Percentiles rank a stretch among this genome's conserved stretches.
These are phyloP conservation scores for Agrochola lota DNA, from an alignment of 2,888 invertebrate genomes.

Conservation along the genomic window DNA sequence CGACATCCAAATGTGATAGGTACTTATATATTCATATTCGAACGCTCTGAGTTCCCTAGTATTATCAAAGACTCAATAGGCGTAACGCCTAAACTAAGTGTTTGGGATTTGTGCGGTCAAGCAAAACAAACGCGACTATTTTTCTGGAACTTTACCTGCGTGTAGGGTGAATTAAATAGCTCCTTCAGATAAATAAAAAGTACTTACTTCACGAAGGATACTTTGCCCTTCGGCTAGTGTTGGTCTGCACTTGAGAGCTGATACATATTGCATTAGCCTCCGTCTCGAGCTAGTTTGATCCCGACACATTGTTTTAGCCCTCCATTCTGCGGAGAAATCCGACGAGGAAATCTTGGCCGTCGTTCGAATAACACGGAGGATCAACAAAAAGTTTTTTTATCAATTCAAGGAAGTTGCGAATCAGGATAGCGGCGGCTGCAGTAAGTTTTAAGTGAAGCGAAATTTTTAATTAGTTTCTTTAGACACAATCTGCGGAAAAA, in stretches of 20 bases:
- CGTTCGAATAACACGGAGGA: slow-evolving; percentile 66
- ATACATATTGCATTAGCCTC: slow-evolving; percentile 84
- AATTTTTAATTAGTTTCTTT: slow-evolving; percentile 66
- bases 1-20: slow-evolving; percentile 23
- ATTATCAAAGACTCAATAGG: slow-evolving; percentile 8
- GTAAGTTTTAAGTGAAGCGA: slow-evolving; percentile 62
- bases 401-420: slow-evolving; percentile 65
- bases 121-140: slow-evolving; percentile 50
- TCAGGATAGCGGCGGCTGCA: slow-evolving; percentile 44
- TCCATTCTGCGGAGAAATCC: slow-evolving; percentile 64
- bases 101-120: slow-evolving; percentile 30
- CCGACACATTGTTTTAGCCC: slow-evolving; percentile 76
- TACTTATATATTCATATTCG: slow-evolving; percentile 19
- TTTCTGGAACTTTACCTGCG: slow-evolving; percentile 46
- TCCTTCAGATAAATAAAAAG: slow-evolving; percentile 66
- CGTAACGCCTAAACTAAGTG: not conserved
- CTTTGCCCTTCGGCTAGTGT: slow-evolving; percentile 61
- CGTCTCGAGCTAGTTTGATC: slow-evolving; percentile 76
- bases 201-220: slow-evolving; percentile 60
- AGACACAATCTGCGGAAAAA: slow-evolving; percentile 57
- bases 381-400: slow-evolving; percentile 71
- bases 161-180: slow-evolving; percentile 62
- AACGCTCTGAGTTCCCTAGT: not conserved
- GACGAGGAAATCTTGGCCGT: slow-evolving; percentile 63
- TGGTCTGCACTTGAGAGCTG: slow-evolving; percentile 72